These are phyloP conservation scores for Alsophila aescularia DNA, from an alignment of 2,888 invertebrate genomes.

Conservation along the genomic window DNA sequence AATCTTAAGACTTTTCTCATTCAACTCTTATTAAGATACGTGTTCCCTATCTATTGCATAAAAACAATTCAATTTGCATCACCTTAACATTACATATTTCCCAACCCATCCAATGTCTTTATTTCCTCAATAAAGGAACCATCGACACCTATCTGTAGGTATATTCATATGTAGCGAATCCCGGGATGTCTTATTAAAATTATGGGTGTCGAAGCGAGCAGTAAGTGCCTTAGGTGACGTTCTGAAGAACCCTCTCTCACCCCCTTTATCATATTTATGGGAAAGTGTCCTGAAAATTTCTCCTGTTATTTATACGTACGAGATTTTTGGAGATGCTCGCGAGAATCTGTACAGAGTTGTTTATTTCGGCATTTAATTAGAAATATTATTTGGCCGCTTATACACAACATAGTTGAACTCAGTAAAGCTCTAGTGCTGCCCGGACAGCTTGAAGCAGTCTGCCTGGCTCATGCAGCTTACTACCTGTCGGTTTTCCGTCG, in stretches of 20 bases:
- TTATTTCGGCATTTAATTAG: constrained; percentile 12
- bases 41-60: no score
- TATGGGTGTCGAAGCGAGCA: constrained; percentile 47
- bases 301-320: constrained; percentile 45
- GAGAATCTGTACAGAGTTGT: constrained; percentile 34
- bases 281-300: constrained; percentile 53
- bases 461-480: no score
- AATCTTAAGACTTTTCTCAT: no score
- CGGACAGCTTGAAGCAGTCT: no score
- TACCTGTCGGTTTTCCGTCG: no score
- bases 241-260: constrained; percentile 41
- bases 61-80: no score
- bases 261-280: constrained; percentile 58
- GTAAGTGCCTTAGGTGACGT: constrained; percentile 45
- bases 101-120: constrained; percentile 5
- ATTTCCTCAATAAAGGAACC: constrained; percentile 18
- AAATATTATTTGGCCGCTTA: not conserved
- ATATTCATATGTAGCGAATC: constrained; percentile 33
- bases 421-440: no score
- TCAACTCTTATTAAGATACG: no score
- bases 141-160: constrained; percentile 14
- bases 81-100: not conserved
- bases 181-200: constrained; percentile 43
- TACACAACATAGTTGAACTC: not conserved
- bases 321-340: constrained; percentile 44